A percentile compares a stretch with the other conserved stretches of the same genome.
phyloP scores from a whole-genome alignment of 1,140 invertebrate genomes.

The Zaprionus ghesquierei region DNA sequence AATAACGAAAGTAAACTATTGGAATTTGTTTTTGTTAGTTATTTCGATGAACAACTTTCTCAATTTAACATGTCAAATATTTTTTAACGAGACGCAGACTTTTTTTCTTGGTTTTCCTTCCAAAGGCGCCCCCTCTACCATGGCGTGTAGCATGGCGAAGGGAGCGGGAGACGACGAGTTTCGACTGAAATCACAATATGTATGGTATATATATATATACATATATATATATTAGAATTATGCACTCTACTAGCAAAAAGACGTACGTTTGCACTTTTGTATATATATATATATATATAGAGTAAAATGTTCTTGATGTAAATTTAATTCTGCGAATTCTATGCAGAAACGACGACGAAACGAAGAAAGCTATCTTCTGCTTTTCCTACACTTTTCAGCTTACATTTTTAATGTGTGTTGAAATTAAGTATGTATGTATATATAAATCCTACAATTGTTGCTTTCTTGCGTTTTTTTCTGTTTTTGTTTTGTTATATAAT shows the following conservation, averaged over 20 bases:
- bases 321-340: background rate
- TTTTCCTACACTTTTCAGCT: conserved; percentile 26
- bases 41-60: conserved; percentile 38
- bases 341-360: background rate
- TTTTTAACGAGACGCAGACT: conserved; percentile 70
- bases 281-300: too few species aligned
- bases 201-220: conserved; percentile 49
- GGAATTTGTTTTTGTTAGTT: conserved; percentile 36
- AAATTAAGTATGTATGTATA: conserved; percentile 14
- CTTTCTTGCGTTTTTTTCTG: background rate
- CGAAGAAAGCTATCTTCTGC: conserved; percentile 1
- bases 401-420: conserved; percentile 13
- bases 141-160: background rate
- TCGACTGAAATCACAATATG: conserved; percentile 74
- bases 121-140: conserved; percentile 22
- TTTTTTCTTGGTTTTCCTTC: conserved; percentile 58
- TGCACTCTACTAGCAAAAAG: background rate
- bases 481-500: background rate
- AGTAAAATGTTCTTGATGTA: conserved; percentile 4
- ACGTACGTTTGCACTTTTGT: background rate
- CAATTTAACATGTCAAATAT: conserved; percentile 65
- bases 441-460: conserved; percentile 27
- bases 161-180: conserved; percentile 63
- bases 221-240: conserved; percentile 12
- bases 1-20: background rate